A percentile compares a stretch with the other conserved stretches of the same genome.
These are phyloP conservation scores for Lasioglossum lativentre DNA, from an alignment of 2,888 invertebrate genomes.

Conservation along the genomic window DNA sequence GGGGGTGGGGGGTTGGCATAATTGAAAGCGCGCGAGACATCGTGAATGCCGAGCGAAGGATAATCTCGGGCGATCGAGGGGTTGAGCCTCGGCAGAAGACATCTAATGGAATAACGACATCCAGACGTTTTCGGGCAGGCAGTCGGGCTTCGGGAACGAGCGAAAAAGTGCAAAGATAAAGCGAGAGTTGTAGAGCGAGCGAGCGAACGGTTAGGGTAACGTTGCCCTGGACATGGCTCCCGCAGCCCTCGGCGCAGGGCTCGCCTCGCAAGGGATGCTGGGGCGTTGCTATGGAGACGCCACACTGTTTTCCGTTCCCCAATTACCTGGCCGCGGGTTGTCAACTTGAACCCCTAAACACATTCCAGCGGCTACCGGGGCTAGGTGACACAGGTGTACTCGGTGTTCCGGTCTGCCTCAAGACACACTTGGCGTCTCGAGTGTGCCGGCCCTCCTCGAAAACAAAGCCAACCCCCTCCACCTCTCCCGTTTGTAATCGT, in stretches of 20 bases:
- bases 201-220: slow-evolving; percentile 51
- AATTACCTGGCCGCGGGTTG: slow-evolving; percentile 77
- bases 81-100: slow-evolving; percentile 8
- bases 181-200: slow-evolving; percentile 49
- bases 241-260: slow-evolving; percentile 31
- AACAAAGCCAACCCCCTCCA: slow-evolving; percentile 13
- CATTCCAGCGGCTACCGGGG: slow-evolving; percentile 44
- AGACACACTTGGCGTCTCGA: slow-evolving; percentile 32
- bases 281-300: slow-evolving; percentile 77
- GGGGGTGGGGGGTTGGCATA: background rate
- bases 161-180: slow-evolving; percentile 56
- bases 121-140: slow-evolving; percentile 42
- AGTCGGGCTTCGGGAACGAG: slow-evolving; percentile 21
- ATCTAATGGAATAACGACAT: slow-evolving; percentile 63
- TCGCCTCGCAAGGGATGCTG: slow-evolving; percentile 65
- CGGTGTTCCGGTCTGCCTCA: background rate
- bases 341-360: slow-evolving; percentile 72
- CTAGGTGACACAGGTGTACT: slow-evolving; percentile 36
- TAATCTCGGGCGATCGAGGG: slow-evolving; percentile 8
- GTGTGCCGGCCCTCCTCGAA: background rate
- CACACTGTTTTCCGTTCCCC: slow-evolving; percentile 78
- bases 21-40: background rate
- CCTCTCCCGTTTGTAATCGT: slow-evolving; percentile 2
- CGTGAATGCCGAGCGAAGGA: background rate
- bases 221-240: slow-evolving; percentile 45